These are phyloP conservation scores for Contarinia nasturtii DNA, from an alignment of 1,140 invertebrate species.

Conservation along the genomic window DNA sequence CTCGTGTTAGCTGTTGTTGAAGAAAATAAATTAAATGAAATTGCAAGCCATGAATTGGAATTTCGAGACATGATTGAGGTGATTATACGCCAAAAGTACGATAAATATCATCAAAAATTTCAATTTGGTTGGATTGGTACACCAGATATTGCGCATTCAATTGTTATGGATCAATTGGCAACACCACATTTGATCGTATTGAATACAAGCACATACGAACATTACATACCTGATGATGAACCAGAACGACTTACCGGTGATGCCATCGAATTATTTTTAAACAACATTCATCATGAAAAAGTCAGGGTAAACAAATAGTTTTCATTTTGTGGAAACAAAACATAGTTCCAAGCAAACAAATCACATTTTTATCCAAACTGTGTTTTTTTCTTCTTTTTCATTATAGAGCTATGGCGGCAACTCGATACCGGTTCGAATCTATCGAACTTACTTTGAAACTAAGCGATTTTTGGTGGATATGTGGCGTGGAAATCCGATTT, in stretches of 20 bases:
- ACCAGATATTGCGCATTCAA: slow-evolving; percentile 72
- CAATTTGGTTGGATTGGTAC: slow-evolving; percentile 86
- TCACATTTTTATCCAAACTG: neutral
- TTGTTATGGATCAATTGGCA: slow-evolving; percentile 67
- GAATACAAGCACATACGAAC: slow-evolving; percentile 76
- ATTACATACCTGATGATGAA: slow-evolving; percentile 75
- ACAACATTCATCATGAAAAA: slow-evolving; percentile 50
- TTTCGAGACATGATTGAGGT: slow-evolving; percentile 73
- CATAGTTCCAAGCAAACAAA: too few relatives aligned
- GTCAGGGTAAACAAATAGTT: slow-evolving; percentile 42
- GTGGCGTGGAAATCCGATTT: slow-evolving; percentile 79
- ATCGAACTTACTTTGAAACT: slow-evolving; percentile 59
- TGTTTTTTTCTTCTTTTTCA: slow-evolving; percentile 5
- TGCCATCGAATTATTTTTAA: slow-evolving; percentile 57
- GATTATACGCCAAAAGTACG: slow-evolving; percentile 53
- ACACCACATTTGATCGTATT: slow-evolving; percentile 75
- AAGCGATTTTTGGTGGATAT: slow-evolving; percentile 54
- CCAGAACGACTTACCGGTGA: slow-evolving; percentile 56
- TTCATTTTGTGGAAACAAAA: neutral
- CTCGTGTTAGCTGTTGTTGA: slow-evolving; percentile 70
- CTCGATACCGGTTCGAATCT: slow-evolving; percentile 44
- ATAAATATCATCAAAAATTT: slow-evolving; percentile 63
- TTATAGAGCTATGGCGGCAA: slow-evolving; percentile 65
- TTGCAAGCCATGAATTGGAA: slow-evolving; percentile 59
- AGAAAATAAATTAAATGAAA: slow-evolving; percentile 69